Percentiles rank a stretch among this genome's conserved stretches.
Evolutionary conservation across 1,140 invertebrate genomes (phyloP).

Genomic region (Bombus turneri): DNA sequence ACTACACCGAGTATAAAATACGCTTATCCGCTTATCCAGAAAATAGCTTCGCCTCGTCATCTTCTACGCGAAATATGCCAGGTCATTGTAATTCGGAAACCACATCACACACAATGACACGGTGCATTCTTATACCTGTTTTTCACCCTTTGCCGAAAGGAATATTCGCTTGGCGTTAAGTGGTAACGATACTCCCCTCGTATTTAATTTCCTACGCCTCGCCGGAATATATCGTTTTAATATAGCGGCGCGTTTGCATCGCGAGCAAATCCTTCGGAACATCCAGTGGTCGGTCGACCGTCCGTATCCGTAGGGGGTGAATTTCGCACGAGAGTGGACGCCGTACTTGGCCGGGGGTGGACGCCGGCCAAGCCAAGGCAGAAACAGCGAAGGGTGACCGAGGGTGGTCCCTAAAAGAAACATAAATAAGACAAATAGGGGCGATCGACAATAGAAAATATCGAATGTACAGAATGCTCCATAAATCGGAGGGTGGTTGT

Average conservation of each 20-base stretch:
- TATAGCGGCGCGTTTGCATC: slow-evolving; percentile 72
- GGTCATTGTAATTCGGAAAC: slow-evolving; percentile 34
- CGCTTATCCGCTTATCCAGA: slow-evolving; percentile 76
- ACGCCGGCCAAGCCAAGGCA: slow-evolving; percentile 72
- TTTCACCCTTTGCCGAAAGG: not conserved
- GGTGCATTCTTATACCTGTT: not conserved
- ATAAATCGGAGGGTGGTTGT: slow-evolving; percentile 78
- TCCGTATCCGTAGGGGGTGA: slow-evolving; percentile 58
- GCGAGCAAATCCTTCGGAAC: slow-evolving; percentile 69
- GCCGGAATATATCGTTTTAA: slow-evolving; percentile 75
- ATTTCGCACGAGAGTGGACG: slow-evolving; percentile 69
- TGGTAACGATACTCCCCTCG: slow-evolving; percentile 1
- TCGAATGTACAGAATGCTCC: slow-evolving; percentile 81
- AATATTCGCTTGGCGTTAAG: not conserved
- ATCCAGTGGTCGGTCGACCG: slow-evolving; percentile 62
- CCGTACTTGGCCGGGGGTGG: slow-evolving; percentile 66
- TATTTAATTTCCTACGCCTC: slow-evolving; percentile 38
- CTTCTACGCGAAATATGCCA: slow-evolving; percentile 3
- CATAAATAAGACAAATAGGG: slow-evolving; percentile 83
- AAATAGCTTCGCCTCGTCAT: slow-evolving; percentile 65
- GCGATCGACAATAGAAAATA: slow-evolving; percentile 82
- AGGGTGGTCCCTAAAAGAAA: slow-evolving; percentile 79
- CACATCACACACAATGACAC: slow-evolving; percentile 4
- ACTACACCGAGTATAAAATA: slow-evolving; percentile 51
- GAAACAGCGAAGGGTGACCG: slow-evolving; percentile 39